Conservation (phyloP, 2,113 vertebrate genomes). For the Macaca mulatta region DNA sequence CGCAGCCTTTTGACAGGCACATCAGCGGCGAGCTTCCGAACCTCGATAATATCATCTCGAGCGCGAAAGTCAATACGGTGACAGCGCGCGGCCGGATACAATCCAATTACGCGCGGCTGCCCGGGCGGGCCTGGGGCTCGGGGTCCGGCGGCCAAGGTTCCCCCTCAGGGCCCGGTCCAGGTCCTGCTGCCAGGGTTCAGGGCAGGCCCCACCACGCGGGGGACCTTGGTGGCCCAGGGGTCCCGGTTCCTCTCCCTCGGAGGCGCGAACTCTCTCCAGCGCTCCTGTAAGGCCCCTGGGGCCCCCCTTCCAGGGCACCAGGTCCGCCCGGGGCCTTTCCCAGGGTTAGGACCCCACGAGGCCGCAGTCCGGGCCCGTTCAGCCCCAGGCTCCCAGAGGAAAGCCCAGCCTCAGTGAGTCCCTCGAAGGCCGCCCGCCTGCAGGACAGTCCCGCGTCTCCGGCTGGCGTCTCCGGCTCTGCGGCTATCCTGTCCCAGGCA, state of each 20-base stretch:
- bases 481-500: accelerated
- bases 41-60: conserved; percentile 96
- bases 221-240: too few relatives aligned
- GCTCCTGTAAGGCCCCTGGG: not conserved
- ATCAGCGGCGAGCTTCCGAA: conserved; percentile 92
- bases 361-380: not conserved
- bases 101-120: conserved; percentile 94
- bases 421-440: not conserved
- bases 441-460: not conserved
- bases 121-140: conserved; percentile 44
- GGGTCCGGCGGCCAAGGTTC: not conserved
- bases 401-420: not conserved
- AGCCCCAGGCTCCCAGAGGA: accelerated
- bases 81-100: conserved; percentile 95
- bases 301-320: not conserved
- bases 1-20: conserved; percentile 95
- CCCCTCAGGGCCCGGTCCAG: not conserved
- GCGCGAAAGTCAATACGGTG: conserved; percentile 94
- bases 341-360: accelerated
- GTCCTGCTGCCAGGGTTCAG: not conserved
- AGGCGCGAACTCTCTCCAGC: not conserved
- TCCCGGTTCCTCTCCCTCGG: too few relatives aligned
- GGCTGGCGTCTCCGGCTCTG: not conserved
- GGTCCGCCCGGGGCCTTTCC: accelerated
- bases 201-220: too few relatives aligned